These are phyloP conservation scores for Ochropleura leucogaster DNA, from an alignment of 2,888 invertebrate genomes.

Conservation along the genomic window DNA sequence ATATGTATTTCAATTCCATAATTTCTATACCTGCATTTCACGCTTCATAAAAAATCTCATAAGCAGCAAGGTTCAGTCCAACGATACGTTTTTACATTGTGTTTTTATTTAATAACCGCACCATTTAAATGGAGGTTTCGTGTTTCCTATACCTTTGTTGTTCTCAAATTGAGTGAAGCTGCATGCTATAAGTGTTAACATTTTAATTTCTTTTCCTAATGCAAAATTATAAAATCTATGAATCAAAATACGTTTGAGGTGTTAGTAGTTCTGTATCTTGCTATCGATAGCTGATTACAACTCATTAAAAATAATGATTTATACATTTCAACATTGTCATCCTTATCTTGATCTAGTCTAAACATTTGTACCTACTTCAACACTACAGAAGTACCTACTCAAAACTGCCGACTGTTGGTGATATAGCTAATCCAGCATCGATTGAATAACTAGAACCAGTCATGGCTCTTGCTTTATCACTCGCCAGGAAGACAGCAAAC, in stretches of 20 bases:
- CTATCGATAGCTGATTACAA: background rate
- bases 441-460: conserved; percentile 71
- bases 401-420: background rate
- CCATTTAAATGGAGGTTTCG: conserved; percentile 77
- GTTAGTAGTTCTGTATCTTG: conserved; percentile 8
- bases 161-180: conserved; percentile 81
- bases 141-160: conserved; percentile 82
- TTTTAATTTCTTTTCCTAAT: conserved; percentile 46
- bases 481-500: conserved; percentile 71
- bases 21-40: conserved; percentile 82
- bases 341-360: conserved; percentile 1
- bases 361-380: background rate
- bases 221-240: conserved; percentile 10
- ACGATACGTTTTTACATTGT: conserved; percentile 76
- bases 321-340: conserved; percentile 9
- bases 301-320: conserved; percentile 17
- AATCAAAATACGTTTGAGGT: conserved; percentile 7
- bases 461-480: conserved; percentile 74
- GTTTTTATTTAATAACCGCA: conserved; percentile 84
- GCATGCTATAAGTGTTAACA: conserved; percentile 45
- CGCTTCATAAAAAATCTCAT: conserved; percentile 82
- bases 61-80: conserved; percentile 77
- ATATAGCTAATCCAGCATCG: conserved; percentile 64
- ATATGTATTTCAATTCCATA: conserved; percentile 66
- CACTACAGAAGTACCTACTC: background rate